Evolutionary conservation across 2,113 vertebrate genomes (phyloP).

Genomic region (Gyps fulvus): DNA sequence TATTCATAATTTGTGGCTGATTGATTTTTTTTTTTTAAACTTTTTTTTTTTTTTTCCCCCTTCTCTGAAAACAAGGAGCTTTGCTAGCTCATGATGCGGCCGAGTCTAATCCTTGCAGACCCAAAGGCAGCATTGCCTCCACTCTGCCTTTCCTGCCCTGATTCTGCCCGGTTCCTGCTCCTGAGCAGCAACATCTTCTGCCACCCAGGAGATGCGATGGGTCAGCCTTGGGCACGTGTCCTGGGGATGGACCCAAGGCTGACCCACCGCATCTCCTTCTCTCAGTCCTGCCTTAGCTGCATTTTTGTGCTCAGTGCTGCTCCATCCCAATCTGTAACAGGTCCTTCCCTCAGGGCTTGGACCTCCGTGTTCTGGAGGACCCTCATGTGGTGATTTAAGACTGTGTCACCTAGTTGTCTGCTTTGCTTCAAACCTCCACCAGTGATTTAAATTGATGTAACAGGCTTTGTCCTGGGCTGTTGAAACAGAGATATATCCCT

Average conservation of each 20-base stretch:
- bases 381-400: not conserved
- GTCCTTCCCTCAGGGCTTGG: not conserved
- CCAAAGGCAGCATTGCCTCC: not conserved
- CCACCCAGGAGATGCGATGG: accelerated
- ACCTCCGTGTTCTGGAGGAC: not conserved
- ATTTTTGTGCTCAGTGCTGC: not conserved
- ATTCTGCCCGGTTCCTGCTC: not conserved
- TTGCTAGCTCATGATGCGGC: not conserved
- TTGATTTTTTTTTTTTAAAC: not conserved
- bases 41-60: not conserved
- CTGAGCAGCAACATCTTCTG: not conserved
- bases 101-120: not conserved
- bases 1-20: constrained; percentile 32
- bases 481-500: not conserved
- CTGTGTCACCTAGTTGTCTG: not conserved
- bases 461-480: not conserved
- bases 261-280: accelerated
- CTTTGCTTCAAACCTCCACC: not conserved
- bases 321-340: not conserved
- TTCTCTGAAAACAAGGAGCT: not conserved
- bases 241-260: not conserved
- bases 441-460: not conserved
- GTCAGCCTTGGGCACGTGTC: not conserved
- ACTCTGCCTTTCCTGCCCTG: not conserved
- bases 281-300: not conserved